Conservation (phyloP, 2,113 vertebrate genomes). For the Solea senegalensis region DNA sequence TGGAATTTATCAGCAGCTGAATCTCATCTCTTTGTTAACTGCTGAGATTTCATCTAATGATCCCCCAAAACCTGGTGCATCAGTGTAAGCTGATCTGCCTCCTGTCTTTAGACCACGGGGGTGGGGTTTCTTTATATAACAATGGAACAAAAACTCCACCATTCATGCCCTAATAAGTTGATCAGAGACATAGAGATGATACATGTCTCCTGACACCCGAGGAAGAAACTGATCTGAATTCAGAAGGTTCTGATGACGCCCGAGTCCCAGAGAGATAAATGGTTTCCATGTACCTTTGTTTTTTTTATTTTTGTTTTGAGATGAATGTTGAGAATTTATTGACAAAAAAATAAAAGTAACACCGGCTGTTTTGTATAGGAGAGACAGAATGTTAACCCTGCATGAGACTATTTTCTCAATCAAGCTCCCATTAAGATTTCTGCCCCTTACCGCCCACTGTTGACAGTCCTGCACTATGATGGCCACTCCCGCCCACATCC, state of each 20-base stretch:
- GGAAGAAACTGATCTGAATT: background rate
- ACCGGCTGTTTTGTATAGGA: background rate
- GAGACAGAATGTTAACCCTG: too few relatives aligned
- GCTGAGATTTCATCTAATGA: slow-evolving; percentile 1
- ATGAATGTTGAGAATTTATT: too few relatives aligned
- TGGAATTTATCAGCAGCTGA: background rate
- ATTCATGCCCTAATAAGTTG: background rate
- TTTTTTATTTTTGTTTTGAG: too few relatives aligned
- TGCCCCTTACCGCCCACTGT: too few relatives aligned
- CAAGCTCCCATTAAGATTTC: too few relatives aligned
- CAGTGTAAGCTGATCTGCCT: background rate
- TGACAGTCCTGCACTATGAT: too few relatives aligned
- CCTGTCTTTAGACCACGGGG: background rate
- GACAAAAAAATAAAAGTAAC: too few relatives aligned
- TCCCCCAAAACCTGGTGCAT: background rate
- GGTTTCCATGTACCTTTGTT: too few relatives aligned
- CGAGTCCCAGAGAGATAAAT: background rate
- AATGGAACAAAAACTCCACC: slow-evolving; percentile 10
- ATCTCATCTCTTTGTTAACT: slow-evolving; percentile 1
- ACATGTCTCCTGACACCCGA: background rate
- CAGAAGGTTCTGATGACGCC: background rate
- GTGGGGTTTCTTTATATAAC: background rate
- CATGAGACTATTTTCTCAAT: too few relatives aligned
- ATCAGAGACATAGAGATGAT: background rate
- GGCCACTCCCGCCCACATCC: too few relatives aligned